Evolutionary conservation across 1,140 invertebrate species (phyloP).

Genomic region (Aphelenchoides besseyi): DNA sequence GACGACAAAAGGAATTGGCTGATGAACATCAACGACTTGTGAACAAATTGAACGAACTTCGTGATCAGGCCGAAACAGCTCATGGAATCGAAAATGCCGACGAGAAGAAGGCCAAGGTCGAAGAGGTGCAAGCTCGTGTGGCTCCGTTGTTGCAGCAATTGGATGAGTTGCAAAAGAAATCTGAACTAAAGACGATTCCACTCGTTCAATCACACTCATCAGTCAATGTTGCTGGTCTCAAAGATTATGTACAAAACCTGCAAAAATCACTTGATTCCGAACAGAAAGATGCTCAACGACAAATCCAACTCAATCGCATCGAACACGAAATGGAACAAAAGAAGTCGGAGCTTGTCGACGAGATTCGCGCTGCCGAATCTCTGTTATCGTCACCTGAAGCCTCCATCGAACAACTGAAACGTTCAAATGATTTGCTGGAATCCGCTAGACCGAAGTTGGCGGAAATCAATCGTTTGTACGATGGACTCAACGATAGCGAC

Average conservation of each 20-base stretch:
- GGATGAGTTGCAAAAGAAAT: neutral
- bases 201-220: neutral
- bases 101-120: neutral
- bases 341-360: neutral
- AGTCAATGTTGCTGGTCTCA: neutral
- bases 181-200: neutral
- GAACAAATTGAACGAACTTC: neutral
- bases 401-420: neutral
- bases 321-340: neutral
- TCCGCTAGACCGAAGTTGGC: neutral
- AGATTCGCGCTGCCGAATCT: neutral
- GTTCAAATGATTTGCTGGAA: neutral
- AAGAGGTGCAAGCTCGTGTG: neutral
- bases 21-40: neutral
- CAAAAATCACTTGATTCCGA: neutral
- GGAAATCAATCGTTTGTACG: neutral
- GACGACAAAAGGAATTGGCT: slow-evolving; percentile 4
- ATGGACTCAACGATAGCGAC: neutral
- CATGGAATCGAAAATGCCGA: neutral
- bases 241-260: slow-evolving; percentile 1
- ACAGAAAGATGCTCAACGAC: neutral
- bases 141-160: neutral
- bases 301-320: neutral
- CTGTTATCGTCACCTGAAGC: neutral
- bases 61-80: neutral